Percentiles rank a stretch among this genome's conserved stretches.
These are phyloP conservation scores for Nanger granti DNA, from an alignment of 2,113 vertebrate genomes.

Conservation along the genomic window DNA sequence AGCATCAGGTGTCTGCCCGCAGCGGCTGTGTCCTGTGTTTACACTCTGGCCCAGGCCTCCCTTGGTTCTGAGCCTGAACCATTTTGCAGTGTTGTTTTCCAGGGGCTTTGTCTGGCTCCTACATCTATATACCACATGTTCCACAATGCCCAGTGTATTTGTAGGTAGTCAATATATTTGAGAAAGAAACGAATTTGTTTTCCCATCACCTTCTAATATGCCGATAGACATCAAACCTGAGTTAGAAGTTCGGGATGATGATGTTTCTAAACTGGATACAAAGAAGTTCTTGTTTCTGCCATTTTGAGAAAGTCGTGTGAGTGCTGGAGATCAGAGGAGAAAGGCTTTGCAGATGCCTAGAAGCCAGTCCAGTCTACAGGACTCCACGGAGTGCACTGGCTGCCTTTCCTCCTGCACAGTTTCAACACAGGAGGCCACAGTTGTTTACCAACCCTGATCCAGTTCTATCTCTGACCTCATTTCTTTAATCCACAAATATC, in stretches of 20 bases:
- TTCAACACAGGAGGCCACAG: not conserved
- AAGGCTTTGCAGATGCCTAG: not conserved
- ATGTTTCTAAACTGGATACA: not conserved
- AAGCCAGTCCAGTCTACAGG: not conserved
- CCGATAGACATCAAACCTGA: not conserved
- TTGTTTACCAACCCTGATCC: not conserved
- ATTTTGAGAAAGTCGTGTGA: not conserved
- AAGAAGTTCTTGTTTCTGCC: not conserved
- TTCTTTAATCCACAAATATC: not conserved
- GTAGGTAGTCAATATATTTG: not conserved
- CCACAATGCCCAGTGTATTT: not conserved
- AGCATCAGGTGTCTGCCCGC: not conserved
- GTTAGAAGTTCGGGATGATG: not conserved
- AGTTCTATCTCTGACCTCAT: not conserved
- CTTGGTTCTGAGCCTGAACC: not conserved
- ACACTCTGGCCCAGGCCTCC: not conserved
- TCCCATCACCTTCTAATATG: not conserved
- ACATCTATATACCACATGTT: not conserved
- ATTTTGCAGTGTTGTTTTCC: not conserved
- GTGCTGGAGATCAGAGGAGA: not conserved
- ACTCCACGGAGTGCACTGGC: not conserved
- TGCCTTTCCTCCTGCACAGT: not conserved
- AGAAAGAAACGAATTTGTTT: not conserved
- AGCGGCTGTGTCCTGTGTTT: not conserved
- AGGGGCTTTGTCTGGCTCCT: not conserved